These are phyloP conservation scores for Shinisaurus crocodilurus DNA, from an alignment of 2,113 vertebrate genomes.

Conservation along the genomic window DNA sequence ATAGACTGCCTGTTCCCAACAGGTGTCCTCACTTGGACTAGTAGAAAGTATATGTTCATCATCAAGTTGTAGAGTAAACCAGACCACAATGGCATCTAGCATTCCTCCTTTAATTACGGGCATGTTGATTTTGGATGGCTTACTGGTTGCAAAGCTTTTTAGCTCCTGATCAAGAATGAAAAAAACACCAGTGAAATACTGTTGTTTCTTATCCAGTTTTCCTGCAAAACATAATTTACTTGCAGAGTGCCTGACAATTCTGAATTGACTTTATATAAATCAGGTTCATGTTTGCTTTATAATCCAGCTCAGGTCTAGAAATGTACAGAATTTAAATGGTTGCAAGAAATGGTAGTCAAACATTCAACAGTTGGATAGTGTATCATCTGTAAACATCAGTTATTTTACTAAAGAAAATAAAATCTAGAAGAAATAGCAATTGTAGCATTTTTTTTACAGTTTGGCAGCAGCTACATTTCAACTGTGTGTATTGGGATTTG, in stretches of 20 bases:
- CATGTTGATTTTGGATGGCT: slow-evolving; percentile 76
- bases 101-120: slow-evolving; percentile 81
- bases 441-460: not conserved
- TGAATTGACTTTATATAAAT: not conserved
- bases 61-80: slow-evolving; percentile 97
- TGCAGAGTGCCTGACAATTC: not conserved
- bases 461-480: not conserved
- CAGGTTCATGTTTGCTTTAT: not conserved
- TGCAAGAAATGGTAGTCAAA: not conserved
- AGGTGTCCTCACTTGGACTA: slow-evolving; percentile 91
- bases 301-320: not conserved
- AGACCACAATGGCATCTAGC: slow-evolving; percentile 91
- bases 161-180: slow-evolving; percentile 82
- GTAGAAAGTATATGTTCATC: slow-evolving; percentile 90
- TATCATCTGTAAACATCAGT: not conserved
- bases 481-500: not conserved
- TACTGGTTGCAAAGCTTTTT: slow-evolving; percentile 85
- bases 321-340: not conserved
- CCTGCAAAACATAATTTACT: not conserved
- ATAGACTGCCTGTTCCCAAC: slow-evolving; percentile 98
- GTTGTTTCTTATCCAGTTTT: not conserved
- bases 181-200: not conserved
- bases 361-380: not conserved
- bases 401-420: not conserved
- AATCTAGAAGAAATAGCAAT: not conserved